Percentiles rank a stretch among this genome's conserved stretches.
Conservation (phyloP, 2,888 invertebrate genomes). For the Scelioninae gen. 1 region DNA sequence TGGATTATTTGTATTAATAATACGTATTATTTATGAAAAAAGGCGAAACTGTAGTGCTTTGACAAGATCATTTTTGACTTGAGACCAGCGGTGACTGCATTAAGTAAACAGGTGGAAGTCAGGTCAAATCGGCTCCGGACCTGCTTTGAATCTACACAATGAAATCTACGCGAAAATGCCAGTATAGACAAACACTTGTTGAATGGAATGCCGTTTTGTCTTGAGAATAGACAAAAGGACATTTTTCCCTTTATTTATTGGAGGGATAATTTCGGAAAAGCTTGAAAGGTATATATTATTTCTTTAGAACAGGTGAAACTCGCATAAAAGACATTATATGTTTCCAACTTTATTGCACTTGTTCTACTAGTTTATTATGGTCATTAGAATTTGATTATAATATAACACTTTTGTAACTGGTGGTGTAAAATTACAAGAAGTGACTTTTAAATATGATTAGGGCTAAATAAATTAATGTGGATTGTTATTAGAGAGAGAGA, state of each 20-base stretch:
- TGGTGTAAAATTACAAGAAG: no score
- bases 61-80: constrained; percentile 32
- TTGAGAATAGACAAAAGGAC: not conserved
- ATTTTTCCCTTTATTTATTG: constrained; percentile 29
- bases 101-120: constrained; percentile 54
- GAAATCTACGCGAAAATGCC: constrained; percentile 37
- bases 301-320: constrained; percentile 17
- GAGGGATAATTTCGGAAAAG: constrained; percentile 6
- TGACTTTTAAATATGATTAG: no score
- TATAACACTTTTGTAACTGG: no score
- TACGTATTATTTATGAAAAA: constrained; percentile 36
- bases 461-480: no score
- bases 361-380: not conserved
- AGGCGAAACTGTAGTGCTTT: constrained; percentile 16
- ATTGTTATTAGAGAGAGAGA: no score
- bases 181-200: constrained; percentile 45
- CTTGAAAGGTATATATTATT: constrained; percentile 3
- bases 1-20: constrained; percentile 45
- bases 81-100: constrained; percentile 23
- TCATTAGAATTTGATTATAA: no score
- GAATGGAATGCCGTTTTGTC: constrained; percentile 44
- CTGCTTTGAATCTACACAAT: constrained; percentile 49
- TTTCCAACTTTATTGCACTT: not conserved
- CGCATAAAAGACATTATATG: not conserved
- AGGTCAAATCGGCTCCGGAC: constrained; percentile 36